Percentiles rank a stretch among this genome's conserved stretches.
These are phyloP conservation scores for Horisme vitalbata DNA, from an alignment of 2,888 invertebrate species.

Conservation along the genomic window DNA sequence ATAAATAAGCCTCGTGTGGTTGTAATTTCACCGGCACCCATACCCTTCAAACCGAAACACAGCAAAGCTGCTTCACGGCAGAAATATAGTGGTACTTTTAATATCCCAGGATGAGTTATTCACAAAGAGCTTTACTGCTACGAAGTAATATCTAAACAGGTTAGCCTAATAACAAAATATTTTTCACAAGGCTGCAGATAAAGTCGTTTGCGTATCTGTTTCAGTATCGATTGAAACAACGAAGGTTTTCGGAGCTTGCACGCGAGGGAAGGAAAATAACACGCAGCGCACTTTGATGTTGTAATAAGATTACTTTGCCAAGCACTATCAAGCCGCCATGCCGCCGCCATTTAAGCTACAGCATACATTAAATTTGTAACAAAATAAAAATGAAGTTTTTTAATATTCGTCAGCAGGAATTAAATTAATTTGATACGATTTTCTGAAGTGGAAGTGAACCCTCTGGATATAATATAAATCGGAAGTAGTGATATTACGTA, in stretches of 20 bases:
- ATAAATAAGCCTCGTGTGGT: no score
- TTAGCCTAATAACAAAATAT: conserved; percentile 38
- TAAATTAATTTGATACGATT: conserved; percentile 1
- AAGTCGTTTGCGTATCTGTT: conserved; percentile 65
- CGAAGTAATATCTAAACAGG: no score
- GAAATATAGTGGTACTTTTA: no score
- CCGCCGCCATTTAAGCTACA: conserved; percentile 37
- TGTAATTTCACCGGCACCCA: no score
- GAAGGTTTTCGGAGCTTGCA: conserved; percentile 68
- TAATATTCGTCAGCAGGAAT: not conserved
- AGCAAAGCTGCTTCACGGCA: no score
- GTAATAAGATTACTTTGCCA: conserved; percentile 62
- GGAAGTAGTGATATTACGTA: no score
- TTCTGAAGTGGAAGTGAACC: conserved; percentile 6
- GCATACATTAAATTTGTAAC: conserved; percentile 38
- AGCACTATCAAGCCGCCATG: conserved; percentile 49
- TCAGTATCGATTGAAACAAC: conserved; percentile 67
- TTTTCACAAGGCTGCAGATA: conserved; percentile 60
- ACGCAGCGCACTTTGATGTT: conserved; percentile 65
- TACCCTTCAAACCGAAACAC: no score
- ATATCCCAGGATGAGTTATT: no score
- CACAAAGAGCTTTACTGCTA: no score
- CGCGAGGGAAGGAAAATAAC: conserved; percentile 69
- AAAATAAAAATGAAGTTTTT: not conserved
- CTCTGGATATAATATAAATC: no score